Evolutionary conservation across 2,797 vertebrate genomes (phyloP).

Genomic region (Picus viridis): DNA sequence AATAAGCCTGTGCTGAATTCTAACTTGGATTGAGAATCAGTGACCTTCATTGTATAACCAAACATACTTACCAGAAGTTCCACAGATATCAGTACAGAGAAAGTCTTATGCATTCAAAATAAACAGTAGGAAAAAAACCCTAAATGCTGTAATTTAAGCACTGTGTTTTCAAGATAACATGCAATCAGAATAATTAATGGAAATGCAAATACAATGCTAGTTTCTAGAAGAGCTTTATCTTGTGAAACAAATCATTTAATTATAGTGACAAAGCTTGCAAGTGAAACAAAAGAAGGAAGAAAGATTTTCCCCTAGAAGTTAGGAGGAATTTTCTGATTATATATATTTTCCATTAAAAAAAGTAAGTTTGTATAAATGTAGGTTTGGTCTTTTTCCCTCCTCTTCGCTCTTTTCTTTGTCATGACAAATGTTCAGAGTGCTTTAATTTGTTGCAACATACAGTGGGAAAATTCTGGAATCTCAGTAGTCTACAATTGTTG

Average conservation of each 20-base stretch:
- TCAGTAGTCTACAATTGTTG: background rate
- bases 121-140: slow-evolving; percentile 6
- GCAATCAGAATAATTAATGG: slow-evolving; percentile 63
- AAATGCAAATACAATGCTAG: slow-evolving; percentile 44
- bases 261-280: slow-evolving; percentile 36
- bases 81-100: background rate
- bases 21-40: slow-evolving; percentile 1
- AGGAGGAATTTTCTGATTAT: background rate
- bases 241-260: slow-evolving; percentile 61
- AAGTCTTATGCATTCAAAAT: slow-evolving; percentile 17
- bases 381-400: background rate
- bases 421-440: background rate
- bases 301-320: background rate
- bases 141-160: slow-evolving; percentile 18
- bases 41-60: slow-evolving; percentile 5
- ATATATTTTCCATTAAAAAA: background rate
- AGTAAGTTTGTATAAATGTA: background rate
- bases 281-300: slow-evolving; percentile 4
- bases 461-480: background rate
- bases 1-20: background rate
- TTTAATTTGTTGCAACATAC: background rate
- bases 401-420: background rate
- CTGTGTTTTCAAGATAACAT: slow-evolving; percentile 56
- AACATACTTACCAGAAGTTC: background rate
- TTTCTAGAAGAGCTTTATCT: slow-evolving; percentile 65